phyloP scores from a whole-genome alignment of 2,113 vertebrate genomes.

The Cryptomyrus ogoouensis region DNA sequence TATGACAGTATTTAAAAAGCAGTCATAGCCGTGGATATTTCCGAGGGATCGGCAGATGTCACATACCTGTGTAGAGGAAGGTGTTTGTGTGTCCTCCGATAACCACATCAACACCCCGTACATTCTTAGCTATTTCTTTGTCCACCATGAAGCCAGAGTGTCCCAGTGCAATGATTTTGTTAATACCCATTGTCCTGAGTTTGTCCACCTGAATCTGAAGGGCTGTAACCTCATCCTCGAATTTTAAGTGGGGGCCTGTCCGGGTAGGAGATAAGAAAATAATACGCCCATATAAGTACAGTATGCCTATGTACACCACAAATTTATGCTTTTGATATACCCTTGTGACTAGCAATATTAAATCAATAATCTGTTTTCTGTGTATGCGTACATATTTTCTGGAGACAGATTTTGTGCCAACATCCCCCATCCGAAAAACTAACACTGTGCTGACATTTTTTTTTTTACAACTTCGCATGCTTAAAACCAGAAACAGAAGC shows the following conservation, averaged over 20 bases:
- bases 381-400: neutral
- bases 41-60: neutral
- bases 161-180: constrained; percentile 87
- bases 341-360: neutral
- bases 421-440: neutral
- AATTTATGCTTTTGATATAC: neutral
- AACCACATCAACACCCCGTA: constrained; percentile 81
- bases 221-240: constrained; percentile 75
- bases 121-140: constrained; percentile 72
- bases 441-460: neutral
- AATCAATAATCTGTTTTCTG: neutral
- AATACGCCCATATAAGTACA: neutral
- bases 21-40: neutral
- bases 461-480: neutral
- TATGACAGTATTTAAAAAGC: neutral
- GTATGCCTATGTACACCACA: neutral
- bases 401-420: neutral
- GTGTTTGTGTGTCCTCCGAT: constrained; percentile 90
- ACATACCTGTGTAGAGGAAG: constrained; percentile 86
- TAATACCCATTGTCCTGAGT: constrained; percentile 66
- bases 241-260: constrained; percentile 66
- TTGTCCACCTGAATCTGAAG: constrained; percentile 75
- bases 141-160: constrained; percentile 84
- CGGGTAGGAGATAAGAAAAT: constrained; percentile 18
- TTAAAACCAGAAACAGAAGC: neutral